Evolutionary conservation across 92 coral and sea anemone species (phyloP).

Genomic region (Zoanthus gigantus): DNA sequence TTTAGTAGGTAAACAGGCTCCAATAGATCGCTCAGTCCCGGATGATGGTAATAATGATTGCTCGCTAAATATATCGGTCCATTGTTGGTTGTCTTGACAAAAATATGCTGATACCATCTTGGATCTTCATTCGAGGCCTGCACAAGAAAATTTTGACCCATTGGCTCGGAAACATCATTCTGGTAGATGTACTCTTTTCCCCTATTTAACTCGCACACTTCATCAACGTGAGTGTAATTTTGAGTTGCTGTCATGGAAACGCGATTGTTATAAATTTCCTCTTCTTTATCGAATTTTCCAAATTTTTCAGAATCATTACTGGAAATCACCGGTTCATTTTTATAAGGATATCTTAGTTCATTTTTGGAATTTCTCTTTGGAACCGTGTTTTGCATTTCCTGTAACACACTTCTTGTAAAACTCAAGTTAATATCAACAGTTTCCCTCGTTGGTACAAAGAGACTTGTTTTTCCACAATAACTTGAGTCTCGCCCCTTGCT

Average conservation of each 20-base stretch:
- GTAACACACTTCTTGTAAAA: constrained; percentile 35
- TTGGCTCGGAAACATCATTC: background rate
- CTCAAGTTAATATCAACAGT: constrained; percentile 26
- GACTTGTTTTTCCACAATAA: constrained; percentile 3
- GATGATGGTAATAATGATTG: constrained; percentile 24
- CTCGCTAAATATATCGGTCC: constrained; percentile 31
- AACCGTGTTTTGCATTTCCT: constrained; percentile 17
- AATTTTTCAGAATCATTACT: background rate
- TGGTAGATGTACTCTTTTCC: background rate
- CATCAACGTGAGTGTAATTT: background rate
- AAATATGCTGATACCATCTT: constrained; percentile 42
- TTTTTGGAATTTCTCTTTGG: background rate
- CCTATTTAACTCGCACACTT: background rate
- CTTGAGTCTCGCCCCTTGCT: background rate
- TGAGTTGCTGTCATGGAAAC: constrained; percentile 1
- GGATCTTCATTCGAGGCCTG: constrained; percentile 43
- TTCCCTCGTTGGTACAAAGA: constrained; percentile 1
- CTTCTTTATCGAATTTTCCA: background rate
- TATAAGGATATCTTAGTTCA: background rate
- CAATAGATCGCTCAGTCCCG: background rate
- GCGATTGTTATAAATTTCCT: background rate
- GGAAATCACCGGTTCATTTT: constrained; percentile 6
- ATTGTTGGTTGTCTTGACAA: constrained; percentile 1
- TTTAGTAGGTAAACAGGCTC: constrained; percentile 33
- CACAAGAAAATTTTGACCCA: constrained; percentile 31